Evolutionary conservation across 1,140 invertebrate species (phyloP).

Genomic region (Heliconius hewitsoni): DNA sequence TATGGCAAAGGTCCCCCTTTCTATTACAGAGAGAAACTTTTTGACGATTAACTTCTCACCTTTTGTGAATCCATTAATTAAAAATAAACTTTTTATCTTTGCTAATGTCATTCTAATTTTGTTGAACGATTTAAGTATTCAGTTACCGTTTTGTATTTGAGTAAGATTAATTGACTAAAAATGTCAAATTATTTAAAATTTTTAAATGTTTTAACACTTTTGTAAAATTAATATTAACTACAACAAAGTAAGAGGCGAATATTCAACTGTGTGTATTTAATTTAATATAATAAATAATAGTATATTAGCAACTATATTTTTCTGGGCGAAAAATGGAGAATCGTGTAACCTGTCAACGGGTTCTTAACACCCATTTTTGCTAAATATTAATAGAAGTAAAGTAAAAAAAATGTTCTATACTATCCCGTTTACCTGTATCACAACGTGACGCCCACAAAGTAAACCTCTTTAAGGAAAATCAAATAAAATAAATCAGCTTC

Average conservation of each 20-base stretch:
- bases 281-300: too few species aligned
- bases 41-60: conserved; percentile 20
- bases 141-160: background rate
- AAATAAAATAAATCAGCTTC: too few species aligned
- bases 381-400: too few species aligned
- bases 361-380: too few species aligned
- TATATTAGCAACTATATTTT: too few species aligned
- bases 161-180: background rate
- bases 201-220: background rate
- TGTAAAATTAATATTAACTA: too few species aligned
- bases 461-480: background rate
- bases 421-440: background rate
- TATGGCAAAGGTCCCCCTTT: conserved; percentile 19
- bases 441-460: background rate
- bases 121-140: background rate
- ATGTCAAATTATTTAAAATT: background rate
- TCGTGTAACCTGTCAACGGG: too few species aligned
- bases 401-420: background rate
- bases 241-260: too few species aligned
- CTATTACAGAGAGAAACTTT: conserved; percentile 16
- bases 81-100: conserved; percentile 5
- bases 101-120: background rate
- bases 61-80: conserved; percentile 13
- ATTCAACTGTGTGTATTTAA: too few species aligned
- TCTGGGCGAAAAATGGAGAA: too few species aligned